phyloP scores from a whole-genome alignment of 2,797 vertebrate genomes.

The Philypnodon macrostomus region DNA sequence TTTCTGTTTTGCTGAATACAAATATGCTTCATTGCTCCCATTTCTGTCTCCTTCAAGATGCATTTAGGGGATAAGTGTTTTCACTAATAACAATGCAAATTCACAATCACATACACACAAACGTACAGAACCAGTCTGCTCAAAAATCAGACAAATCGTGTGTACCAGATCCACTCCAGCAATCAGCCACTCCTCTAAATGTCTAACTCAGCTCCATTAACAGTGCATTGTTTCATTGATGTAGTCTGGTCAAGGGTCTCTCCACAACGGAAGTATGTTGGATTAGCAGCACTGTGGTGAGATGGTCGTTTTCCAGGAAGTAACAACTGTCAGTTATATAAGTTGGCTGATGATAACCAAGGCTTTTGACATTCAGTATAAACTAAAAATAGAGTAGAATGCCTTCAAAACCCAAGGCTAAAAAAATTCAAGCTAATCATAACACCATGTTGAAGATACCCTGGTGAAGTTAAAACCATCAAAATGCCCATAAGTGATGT shows the following conservation, averaged over 20 bases:
- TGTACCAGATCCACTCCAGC: background rate
- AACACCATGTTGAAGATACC: too few species aligned
- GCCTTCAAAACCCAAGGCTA: too few species aligned
- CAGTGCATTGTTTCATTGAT: background rate
- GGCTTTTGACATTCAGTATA: too few species aligned
- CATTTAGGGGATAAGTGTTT: slow-evolving; percentile 18
- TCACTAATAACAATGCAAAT: slow-evolving; percentile 15
- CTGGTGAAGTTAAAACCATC: too few species aligned
- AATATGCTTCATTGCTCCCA: slow-evolving; percentile 15
- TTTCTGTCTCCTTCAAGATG: slow-evolving; percentile 14
- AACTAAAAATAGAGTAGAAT: too few species aligned
- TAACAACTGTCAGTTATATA: too few species aligned
- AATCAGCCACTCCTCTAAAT: background rate
- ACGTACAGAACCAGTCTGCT: slow-evolving; percentile 5
- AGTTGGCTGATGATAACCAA: too few species aligned
- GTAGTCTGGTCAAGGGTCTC: background rate
- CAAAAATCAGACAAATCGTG: background rate
- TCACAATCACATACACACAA: slow-evolving; percentile 7
- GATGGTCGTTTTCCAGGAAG: too few species aligned
- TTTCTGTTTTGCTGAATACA: slow-evolving; percentile 9
- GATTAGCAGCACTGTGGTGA: too few species aligned
- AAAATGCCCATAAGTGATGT: too few species aligned
- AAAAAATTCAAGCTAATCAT: too few species aligned
- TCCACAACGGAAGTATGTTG: background rate
- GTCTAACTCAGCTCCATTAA: background rate